phyloP scores from a whole-genome alignment of 2,113 vertebrate species.

The Cichladusa arquata region DNA sequence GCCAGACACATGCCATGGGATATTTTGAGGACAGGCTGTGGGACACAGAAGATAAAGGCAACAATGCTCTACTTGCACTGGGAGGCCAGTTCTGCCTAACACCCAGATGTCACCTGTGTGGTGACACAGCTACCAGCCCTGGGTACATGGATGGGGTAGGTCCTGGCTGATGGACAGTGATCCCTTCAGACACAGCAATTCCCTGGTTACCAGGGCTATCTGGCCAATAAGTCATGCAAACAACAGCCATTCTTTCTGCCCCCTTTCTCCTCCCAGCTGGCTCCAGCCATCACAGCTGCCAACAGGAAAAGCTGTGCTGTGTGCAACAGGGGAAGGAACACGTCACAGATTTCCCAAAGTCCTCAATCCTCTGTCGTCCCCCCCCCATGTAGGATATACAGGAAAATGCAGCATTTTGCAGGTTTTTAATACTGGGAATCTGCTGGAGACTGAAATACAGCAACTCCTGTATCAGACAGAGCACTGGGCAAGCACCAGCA shows the following conservation, averaged over 20 bases:
- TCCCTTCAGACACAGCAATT: fast-evolving
- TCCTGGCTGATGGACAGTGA: not conserved
- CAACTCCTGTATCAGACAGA: not conserved
- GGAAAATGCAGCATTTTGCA: not conserved
- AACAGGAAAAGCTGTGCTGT: not conserved
- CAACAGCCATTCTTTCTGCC: not conserved
- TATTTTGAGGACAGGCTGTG: not conserved
- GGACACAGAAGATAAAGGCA: fast-evolving
- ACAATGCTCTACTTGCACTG: fast-evolving
- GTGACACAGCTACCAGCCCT: not conserved
- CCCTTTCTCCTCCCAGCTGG: not conserved
- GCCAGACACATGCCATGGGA: not conserved
- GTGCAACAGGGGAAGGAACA: not conserved
- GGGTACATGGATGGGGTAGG: not conserved
- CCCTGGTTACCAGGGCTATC: not conserved
- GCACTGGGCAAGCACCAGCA: not conserved
- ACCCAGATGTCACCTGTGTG: not conserved
- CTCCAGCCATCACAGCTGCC: not conserved
- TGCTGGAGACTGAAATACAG: not conserved
- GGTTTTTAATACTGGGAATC: not conserved
- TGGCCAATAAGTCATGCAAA: not conserved
- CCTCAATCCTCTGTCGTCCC: not conserved
- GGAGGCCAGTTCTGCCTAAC: not conserved
- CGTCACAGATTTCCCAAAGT: fast-evolving
- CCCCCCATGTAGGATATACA: fast-evolving